Percentiles rank a stretch among this genome's conserved stretches.
These are phyloP conservation scores for Polypterus bichir DNA, from an alignment of 2,113 vertebrate genomes.

Conservation along the genomic window DNA sequence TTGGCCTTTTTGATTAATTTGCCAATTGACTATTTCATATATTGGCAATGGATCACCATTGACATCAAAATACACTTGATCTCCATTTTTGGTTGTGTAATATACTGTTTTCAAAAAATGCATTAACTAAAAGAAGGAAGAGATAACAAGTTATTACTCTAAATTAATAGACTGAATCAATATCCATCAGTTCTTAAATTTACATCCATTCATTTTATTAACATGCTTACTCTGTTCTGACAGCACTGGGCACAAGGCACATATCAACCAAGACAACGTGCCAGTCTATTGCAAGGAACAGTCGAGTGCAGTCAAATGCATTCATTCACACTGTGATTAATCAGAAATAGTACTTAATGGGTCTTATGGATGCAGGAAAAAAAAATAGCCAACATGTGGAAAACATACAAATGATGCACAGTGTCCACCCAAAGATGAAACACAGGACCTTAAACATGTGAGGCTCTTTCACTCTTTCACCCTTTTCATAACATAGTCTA, in stretches of 20 bases:
- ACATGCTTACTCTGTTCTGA: neutral
- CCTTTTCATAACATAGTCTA: no score
- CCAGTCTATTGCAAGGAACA: neutral
- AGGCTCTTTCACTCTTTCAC: no score
- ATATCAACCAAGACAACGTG: neutral
- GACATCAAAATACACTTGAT: neutral
- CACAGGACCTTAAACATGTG: no score
- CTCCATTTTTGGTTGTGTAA: conserved; percentile 6
- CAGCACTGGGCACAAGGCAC: neutral
- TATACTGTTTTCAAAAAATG: conserved; percentile 8
- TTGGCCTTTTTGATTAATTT: neutral
- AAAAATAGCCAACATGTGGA: no score
- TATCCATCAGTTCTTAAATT: neutral
- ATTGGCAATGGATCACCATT: neutral
- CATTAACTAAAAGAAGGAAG: neutral
- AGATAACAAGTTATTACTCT: neutral
- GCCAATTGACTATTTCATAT: neutral
- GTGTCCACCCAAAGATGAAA: no score
- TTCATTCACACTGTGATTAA: neutral
- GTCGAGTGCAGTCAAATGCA: neutral
- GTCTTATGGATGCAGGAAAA: no score
- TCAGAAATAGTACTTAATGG: no score
- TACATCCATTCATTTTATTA: neutral
- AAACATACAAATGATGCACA: no score
- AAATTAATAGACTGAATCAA: neutral